Base-by-base conservation (phyloP, 2,797 vertebrate genomes). In the Cephalopachus bancanus region DNA sequence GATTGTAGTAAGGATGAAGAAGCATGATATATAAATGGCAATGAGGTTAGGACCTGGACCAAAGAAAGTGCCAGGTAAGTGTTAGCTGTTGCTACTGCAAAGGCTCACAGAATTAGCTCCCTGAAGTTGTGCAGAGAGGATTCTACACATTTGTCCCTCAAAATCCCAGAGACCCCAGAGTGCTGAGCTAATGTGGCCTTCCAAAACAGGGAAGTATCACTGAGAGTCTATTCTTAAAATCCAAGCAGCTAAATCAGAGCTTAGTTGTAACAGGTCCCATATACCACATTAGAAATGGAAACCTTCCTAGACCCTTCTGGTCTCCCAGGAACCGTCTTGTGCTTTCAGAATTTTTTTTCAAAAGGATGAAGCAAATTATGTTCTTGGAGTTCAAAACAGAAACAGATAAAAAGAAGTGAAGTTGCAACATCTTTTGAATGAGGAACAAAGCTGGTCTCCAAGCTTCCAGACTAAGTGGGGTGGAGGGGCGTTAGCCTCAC, bases 321-420 rank as follows among this genome's bases (percentile, higher is more conserved):
- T 7, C 65, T 89, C 28, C n/a, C 62, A 30, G 14, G 10, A 57
- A 90, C 1, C 17, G 65, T 62, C 30, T 80, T 69, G 16, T 1
- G 14, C 49, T 94, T 87, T 92, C 19, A 59, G 44, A 76, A 44
- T 64, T 91, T 78, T 80, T 72, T 74, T 78, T 55, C 51, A 76
- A 65, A 92, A 37, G 4, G 53, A 12, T 85, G 51, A 94, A 28
- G 1, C 59, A 11, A 85, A 93, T 49, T 49, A 87, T 67, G 10
- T n/a, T 62, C 26, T 93, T 81, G 4, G 57, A 55, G 49, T 78
- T 12, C 11, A 26, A 96, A 96, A 59, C 10, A 93, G 37, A 93
- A 96, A 92, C 24, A 89, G 44, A 51, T 1, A 15, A 64, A 94
- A 80, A 89, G 57, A 92, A 60, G 2, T 62, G 62, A 90, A 16